Evolutionary conservation across 2,888 invertebrate species (phyloP).

Genomic region (Machimus rusticus): DNA sequence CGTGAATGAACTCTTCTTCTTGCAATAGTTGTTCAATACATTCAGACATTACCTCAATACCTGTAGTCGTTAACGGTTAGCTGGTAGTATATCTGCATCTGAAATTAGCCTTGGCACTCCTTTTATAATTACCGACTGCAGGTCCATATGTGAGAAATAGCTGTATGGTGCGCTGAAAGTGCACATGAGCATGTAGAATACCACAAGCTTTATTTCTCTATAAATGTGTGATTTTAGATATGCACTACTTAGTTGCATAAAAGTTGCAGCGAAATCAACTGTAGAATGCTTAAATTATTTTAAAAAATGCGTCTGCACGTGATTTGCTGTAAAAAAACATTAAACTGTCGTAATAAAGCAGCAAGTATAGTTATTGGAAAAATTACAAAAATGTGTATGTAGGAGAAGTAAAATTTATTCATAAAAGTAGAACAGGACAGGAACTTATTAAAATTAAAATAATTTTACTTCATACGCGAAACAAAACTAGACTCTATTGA

Average conservation of each 20-base stretch:
- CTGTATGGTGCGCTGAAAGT: background rate
- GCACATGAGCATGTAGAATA: background rate
- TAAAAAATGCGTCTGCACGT: background rate
- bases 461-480: background rate
- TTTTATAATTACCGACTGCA: background rate
- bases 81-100: background rate
- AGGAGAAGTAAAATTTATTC: background rate
- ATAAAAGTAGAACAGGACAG: background rate
- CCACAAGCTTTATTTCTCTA: background rate
- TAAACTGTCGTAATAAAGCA: too few relatives aligned
- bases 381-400: background rate
- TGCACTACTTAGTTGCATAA: background rate
- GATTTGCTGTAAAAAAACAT: background rate
- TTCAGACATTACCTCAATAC: background rate
- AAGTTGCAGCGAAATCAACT: background rate
- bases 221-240: background rate
- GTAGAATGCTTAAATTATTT: background rate
- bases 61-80: background rate
- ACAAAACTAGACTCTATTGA: too few relatives aligned
- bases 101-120: constrained; percentile 20
- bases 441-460: background rate
- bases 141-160: background rate
- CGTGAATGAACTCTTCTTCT: background rate
- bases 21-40: background rate
- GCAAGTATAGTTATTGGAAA: background rate